Percentiles rank a stretch among this genome's conserved stretches.
Conservation (phyloP, 2,113 vertebrate genomes). For the Urocolius indicus region DNA sequence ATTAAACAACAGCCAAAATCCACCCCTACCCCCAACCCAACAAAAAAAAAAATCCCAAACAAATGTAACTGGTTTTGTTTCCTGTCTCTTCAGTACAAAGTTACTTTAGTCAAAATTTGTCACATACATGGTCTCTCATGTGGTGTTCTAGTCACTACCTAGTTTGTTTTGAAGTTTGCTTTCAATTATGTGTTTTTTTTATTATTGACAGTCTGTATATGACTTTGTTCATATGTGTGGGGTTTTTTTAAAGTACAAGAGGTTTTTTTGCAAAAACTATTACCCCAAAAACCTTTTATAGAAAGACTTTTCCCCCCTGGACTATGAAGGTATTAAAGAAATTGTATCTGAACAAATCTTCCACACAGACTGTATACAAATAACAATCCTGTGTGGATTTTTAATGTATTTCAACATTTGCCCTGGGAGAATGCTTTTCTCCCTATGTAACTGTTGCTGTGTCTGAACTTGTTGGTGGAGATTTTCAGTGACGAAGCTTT, state of each 20-base stretch:
- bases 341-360: neutral
- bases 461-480: neutral
- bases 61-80: neutral
- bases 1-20: neutral
- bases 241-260: neutral
- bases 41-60: neutral
- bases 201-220: neutral
- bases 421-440: neutral
- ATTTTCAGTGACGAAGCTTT: neutral
- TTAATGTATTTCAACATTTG: neutral
- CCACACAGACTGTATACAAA: neutral
- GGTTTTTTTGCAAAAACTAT: neutral
- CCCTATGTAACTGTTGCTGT: neutral
- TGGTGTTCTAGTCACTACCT: neutral
- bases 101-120: neutral
- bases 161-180: neutral
- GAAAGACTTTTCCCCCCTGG: neutral
- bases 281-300: neutral
- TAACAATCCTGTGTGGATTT: neutral
- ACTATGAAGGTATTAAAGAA: neutral
- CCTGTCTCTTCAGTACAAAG: neutral
- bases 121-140: neutral
- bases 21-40: too few relatives aligned
- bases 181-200: neutral
- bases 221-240: accelerated